Base-by-base conservation (phyloP, 2,113 vertebrate genomes). In the Choloepus hoffmanni region DNA sequence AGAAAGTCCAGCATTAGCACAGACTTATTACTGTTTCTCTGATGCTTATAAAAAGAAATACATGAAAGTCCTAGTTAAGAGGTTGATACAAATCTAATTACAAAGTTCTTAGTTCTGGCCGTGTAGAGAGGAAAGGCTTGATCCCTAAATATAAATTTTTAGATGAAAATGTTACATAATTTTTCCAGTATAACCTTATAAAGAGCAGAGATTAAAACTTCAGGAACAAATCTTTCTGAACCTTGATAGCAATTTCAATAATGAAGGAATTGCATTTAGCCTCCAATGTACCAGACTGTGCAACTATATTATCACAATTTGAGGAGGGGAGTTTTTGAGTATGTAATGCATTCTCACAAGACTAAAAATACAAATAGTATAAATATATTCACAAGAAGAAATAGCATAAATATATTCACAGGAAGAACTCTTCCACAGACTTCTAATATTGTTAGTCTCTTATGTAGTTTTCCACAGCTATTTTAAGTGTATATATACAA, bases 1-100 rank as follows among this genome's bases (percentile, higher is more conserved):
- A 89, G 65, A 79, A 95, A 92, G 30, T 23, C n/a, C 33, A 67
- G 14, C 8, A 65, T 90, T 92, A 82, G 13, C 12, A 62, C 16
- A 78, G 16, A 63, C 23, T 79, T 93, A 70, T 48, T 96, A 86
- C 26, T 73, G 40, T 72, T 95, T 93, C 90, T 96, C 78, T 95
- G 62, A 83, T 33, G 11, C 14, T 94, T 14, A 10, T 45, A 48
- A 90, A 48, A 90, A 90, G 68, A 89, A 88, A 85, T 26, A 92
- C 60, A 60, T n/a, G 65, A 88, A 93, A 90, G 55, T 18, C 13
- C 26, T 94, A 72, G 21, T 30, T 73, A 68, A 87, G 36, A 96
- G 79, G 14, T 86, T 62, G 9, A 36, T 40, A 36, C 43, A 85
- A 77, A 36, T 78, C 19, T 67, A 58, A n/a, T 63, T 95, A 28